A percentile compares a stretch with the other conserved stretches of the same genome.
phyloP scores from a whole-genome alignment of 2,888 invertebrate genomes.

The Diarsia dahlii region DNA sequence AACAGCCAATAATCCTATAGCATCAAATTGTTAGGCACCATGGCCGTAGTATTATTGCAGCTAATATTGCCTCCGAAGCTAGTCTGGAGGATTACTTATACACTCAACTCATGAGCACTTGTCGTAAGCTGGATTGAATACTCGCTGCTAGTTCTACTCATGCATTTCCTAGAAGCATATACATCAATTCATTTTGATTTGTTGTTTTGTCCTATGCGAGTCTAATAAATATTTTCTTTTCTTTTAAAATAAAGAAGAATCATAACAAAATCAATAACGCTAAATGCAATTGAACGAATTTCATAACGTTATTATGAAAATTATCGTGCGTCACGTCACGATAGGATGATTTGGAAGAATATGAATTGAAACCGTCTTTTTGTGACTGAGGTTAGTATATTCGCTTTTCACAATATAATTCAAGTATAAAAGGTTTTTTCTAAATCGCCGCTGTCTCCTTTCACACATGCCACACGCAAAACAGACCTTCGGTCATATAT shows the following conservation, averaged over 20 bases:
- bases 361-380: not conserved
- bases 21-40: not conserved
- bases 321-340: too few species aligned
- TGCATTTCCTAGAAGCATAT: not conserved
- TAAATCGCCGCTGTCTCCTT: slow-evolving; percentile 55
- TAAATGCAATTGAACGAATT: too few species aligned
- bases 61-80: not conserved
- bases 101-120: not conserved
- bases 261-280: too few species aligned
- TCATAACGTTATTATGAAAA: too few species aligned
- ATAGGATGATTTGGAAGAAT: too few species aligned
- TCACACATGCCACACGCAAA: slow-evolving; percentile 58
- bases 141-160: too few species aligned
- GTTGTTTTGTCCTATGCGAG: too few species aligned
- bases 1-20: not conserved
- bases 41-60: not conserved
- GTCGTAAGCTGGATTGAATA: not conserved
- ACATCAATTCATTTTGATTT: too few species aligned
- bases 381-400: not conserved
- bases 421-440: not conserved
- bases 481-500: slow-evolving; percentile 80
- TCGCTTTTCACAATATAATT: not conserved
- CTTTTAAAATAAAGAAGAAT: not conserved
- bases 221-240: too few species aligned
- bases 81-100: not conserved